Evolutionary conservation across 2,797 vertebrate genomes (phyloP).

Genomic region (Philypnodon macrostomus): DNA sequence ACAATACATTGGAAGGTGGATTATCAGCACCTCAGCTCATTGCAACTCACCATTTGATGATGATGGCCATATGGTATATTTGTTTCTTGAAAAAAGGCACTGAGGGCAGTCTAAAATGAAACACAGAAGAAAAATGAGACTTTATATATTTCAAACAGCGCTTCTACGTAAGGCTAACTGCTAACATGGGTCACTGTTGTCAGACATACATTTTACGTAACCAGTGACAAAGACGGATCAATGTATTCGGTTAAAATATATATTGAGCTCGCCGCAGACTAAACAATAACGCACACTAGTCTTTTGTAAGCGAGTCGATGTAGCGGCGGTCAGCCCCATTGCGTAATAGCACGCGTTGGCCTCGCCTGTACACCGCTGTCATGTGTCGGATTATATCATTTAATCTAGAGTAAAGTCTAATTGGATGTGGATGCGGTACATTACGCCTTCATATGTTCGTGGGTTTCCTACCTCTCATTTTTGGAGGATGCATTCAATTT

Average conservation of each 20-base stretch:
- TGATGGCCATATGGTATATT: slow-evolving; percentile 96
- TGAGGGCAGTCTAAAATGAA: slow-evolving; percentile 88
- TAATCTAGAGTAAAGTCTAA: slow-evolving; percentile 74
- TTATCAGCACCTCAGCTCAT: slow-evolving; percentile 1
- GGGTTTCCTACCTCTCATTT: slow-evolving; percentile 1
- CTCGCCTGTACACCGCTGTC: slow-evolving; percentile 61
- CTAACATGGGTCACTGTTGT: neutral
- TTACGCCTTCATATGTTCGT: slow-evolving; percentile 26
- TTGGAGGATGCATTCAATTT: slow-evolving; percentile 20
- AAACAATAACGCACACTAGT: slow-evolving; percentile 21
- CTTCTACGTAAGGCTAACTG: neutral
- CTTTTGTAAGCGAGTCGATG: slow-evolving; percentile 38
- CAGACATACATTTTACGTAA: slow-evolving; percentile 4
- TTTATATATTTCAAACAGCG: neutral
- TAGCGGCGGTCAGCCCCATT: slow-evolving; percentile 64
- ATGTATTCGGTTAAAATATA: neutral
- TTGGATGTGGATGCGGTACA: slow-evolving; percentile 51
- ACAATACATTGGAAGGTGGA: neutral
- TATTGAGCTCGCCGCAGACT: slow-evolving; percentile 28
- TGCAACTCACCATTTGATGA: slow-evolving; percentile 96
- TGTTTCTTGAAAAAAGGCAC: slow-evolving; percentile 98
- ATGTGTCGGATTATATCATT: slow-evolving; percentile 77
- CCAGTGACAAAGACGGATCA: neutral
- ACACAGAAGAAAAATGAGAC: slow-evolving; percentile 25
- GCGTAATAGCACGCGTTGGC: slow-evolving; percentile 63